Evolutionary conservation across 2,888 invertebrate genomes (phyloP).

Genomic region (Melanchra persicariae): DNA sequence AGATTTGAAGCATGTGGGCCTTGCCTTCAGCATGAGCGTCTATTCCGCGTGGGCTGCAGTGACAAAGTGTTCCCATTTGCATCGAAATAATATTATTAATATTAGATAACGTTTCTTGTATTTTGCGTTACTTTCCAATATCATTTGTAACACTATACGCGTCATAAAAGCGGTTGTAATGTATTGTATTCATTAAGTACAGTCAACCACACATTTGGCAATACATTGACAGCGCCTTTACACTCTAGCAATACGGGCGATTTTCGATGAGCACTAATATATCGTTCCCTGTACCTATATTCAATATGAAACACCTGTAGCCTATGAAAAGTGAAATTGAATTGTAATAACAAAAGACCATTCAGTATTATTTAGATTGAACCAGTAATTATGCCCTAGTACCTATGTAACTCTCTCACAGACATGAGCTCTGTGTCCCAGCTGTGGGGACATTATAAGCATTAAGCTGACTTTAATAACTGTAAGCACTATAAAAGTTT

Average conservation of each 20-base stretch:
- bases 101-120: neutral
- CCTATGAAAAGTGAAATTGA: constrained; percentile 28
- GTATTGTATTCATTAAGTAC: neutral
- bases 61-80: too few species aligned
- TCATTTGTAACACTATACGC: neutral
- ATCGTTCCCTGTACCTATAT: neutral
- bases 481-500: too few species aligned
- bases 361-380: neutral
- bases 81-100: neutral
- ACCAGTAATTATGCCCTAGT: neutral
- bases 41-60: too few species aligned
- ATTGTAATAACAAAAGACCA: constrained; percentile 4
- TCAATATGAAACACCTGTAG: constrained; percentile 30
- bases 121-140: neutral
- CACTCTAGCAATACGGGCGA: neutral
- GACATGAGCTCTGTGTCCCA: too few species aligned
- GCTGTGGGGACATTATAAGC: too few species aligned
- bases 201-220: neutral
- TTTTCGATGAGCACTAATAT: neutral
- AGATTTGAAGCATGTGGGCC: too few species aligned
- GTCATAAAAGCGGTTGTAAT: constrained; percentile 1
- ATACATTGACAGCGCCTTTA: neutral
- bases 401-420: too few species aligned
- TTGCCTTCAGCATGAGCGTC: too few species aligned
- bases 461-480: too few species aligned